Conservation (phyloP, 2,113 vertebrate species). For the Burhinus bistriatus region DNA sequence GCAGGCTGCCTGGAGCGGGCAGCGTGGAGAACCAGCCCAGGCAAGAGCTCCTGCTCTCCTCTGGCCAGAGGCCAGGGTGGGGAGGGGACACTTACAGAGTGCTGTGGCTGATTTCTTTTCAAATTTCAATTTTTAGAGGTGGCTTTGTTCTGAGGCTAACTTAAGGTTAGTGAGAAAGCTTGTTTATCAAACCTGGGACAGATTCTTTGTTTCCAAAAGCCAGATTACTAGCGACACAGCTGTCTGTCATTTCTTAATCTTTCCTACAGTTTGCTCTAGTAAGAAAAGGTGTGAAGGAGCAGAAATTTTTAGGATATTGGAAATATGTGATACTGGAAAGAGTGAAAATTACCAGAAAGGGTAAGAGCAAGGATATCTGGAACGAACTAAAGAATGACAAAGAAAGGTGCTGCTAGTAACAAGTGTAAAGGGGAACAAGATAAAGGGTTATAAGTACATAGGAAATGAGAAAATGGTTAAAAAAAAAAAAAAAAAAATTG, state of each 20-base stretch:
- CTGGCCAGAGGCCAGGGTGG: rapidly evolving
- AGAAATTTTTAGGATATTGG: not conserved
- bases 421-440: not conserved
- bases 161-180: not conserved
- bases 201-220: not conserved
- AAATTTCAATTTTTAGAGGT: not conserved
- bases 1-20: not conserved
- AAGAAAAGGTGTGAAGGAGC: constrained; percentile 3
- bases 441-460: not conserved
- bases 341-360: not conserved
- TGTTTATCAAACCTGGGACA: not conserved
- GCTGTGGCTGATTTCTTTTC: not conserved
- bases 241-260: not conserved
- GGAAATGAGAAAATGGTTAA: not conserved
- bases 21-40: not conserved
- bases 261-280: not conserved
- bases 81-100: not conserved
- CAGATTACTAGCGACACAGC: not conserved
- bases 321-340: not conserved
- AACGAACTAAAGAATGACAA: not conserved
- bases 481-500: not conserved
- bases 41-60: not conserved
- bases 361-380: not conserved
- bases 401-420: not conserved
- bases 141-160: not conserved